Conservation (phyloP, 2,888 invertebrate genomes). For the Odontocolon sp. region DNA sequence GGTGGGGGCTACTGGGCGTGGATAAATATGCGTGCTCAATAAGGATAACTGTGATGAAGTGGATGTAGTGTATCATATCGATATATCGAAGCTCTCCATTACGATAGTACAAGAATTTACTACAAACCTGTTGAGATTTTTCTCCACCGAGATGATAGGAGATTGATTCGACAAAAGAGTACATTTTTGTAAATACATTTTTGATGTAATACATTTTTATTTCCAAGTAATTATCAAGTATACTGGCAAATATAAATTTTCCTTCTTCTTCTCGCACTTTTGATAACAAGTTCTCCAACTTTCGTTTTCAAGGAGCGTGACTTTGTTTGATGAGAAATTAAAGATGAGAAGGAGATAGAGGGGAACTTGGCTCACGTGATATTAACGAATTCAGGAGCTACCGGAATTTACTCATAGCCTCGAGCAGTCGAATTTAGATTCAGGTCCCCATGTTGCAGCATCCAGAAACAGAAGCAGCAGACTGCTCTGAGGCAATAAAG, state of each 20-base stretch:
- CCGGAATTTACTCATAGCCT: slow-evolving; percentile 21
- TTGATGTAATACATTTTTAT: no score
- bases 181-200: no score
- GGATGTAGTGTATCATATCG: background rate
- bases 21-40: slow-evolving; percentile 71
- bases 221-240: no score
- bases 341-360: background rate
- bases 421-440: slow-evolving; percentile 46
- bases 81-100: background rate
- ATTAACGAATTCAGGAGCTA: slow-evolving; percentile 46
- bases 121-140: background rate
- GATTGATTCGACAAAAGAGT: no score
- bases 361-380: background rate
- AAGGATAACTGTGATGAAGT: slow-evolving; percentile 28
- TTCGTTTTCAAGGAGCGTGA: background rate
- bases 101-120: background rate
- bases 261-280: no score
- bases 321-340: slow-evolving; percentile 20
- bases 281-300: no score
- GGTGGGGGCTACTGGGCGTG: slow-evolving; percentile 77
- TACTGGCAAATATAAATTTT: no score
- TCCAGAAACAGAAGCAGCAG: slow-evolving; percentile 28
- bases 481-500: slow-evolving; percentile 44
- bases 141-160: no score
- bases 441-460: slow-evolving; percentile 47